Conservation (phyloP, 1,140 invertebrate genomes). For the Calosoma granatense region DNA sequence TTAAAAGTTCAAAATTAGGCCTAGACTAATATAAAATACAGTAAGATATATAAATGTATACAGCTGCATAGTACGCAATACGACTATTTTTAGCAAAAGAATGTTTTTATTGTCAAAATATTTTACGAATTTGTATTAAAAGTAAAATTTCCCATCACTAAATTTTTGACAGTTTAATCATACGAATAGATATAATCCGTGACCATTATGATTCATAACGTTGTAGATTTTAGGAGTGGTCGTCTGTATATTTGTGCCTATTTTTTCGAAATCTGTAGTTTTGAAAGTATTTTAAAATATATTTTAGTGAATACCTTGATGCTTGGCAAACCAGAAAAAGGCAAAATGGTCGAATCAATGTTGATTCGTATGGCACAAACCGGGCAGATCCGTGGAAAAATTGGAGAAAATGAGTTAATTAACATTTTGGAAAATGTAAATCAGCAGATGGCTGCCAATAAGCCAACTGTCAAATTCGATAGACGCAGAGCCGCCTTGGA, state of each 20-base stretch:
- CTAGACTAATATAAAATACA: too few species aligned
- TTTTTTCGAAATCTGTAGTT: too few species aligned
- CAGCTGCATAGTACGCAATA: too few species aligned
- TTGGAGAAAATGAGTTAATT: constrained; percentile 79
- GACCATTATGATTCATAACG: too few species aligned
- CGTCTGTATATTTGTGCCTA: too few species aligned
- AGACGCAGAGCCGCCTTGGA: constrained; percentile 72
- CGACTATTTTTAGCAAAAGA: too few species aligned
- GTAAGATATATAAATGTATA: too few species aligned
- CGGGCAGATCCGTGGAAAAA: constrained; percentile 68
- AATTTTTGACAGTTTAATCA: neutral
- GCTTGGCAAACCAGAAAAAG: constrained; percentile 91
- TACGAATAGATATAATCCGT: neutral
- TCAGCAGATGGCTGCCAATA: constrained; percentile 64
- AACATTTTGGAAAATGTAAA: constrained; percentile 76
- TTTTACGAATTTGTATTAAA: neutral
- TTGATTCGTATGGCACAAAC: constrained; percentile 84
- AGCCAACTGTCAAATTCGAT: constrained; percentile 80
- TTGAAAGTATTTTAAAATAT: constrained; percentile 11
- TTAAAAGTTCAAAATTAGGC: too few species aligned
- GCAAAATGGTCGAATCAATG: constrained; percentile 86
- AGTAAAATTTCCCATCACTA: too few species aligned
- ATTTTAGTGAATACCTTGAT: constrained; percentile 84
- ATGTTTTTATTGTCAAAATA: too few species aligned
- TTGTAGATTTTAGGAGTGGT: too few species aligned